Evolutionary conservation across 2,113 vertebrate species (phyloP).

Genomic region (Procapra przewalskii): DNA sequence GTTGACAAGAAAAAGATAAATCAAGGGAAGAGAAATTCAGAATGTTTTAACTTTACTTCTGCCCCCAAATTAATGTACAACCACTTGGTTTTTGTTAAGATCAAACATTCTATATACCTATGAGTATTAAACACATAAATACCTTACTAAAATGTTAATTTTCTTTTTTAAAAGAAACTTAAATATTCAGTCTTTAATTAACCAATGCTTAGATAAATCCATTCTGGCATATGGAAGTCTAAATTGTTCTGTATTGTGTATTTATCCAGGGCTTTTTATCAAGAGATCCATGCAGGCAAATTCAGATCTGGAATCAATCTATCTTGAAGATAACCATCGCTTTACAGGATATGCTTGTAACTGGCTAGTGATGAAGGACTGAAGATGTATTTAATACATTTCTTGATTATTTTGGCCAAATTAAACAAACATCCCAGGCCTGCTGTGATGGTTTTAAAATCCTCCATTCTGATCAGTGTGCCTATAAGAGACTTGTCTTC

Average conservation of each 20-base stretch:
- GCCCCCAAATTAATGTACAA: not conserved
- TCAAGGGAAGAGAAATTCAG: not conserved
- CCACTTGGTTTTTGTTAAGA: not conserved
- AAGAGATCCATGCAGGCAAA: not conserved
- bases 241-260: not conserved
- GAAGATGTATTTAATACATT: not conserved
- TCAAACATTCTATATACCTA: not conserved
- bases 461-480: not conserved
- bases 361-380: not conserved
- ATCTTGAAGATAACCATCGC: not conserved
- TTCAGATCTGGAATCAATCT: not conserved
- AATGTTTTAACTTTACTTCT: not conserved
- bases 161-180: not conserved
- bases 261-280: not conserved
- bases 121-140: not conserved
- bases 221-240: not conserved
- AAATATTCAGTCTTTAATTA: not conserved
- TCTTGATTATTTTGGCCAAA: not conserved
- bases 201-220: not conserved
- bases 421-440: not conserved
- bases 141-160: not conserved
- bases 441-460: not conserved
- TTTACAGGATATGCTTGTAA: not conserved
- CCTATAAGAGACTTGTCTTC: not conserved
- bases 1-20: not conserved